These are phyloP conservation scores for Hoplostethus atlanticus DNA, from an alignment of 2,797 vertebrate species.

Conservation along the genomic window DNA sequence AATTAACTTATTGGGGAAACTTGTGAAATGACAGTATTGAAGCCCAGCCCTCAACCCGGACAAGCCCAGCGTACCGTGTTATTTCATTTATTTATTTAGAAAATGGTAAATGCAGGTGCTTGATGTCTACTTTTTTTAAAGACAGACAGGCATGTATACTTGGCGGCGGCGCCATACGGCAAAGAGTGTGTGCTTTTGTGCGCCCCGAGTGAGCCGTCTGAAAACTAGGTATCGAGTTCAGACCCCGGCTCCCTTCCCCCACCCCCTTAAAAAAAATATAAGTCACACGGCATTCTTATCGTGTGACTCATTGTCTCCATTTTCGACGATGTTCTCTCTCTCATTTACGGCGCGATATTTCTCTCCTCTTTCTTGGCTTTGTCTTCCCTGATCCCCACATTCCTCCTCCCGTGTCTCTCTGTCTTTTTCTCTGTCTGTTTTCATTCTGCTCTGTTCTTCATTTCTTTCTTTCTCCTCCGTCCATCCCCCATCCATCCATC, in stretches of 20 bases:
- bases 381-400: slow-evolving; percentile 63
- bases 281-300: slow-evolving; percentile 82
- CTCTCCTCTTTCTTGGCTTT: slow-evolving; percentile 57
- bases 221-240: slow-evolving; percentile 72
- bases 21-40: slow-evolving; percentile 34
- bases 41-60: slow-evolving; percentile 3
- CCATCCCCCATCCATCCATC: slow-evolving; percentile 45
- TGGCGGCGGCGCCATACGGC: slow-evolving; percentile 41
- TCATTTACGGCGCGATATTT: slow-evolving; percentile 52
- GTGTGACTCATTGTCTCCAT: slow-evolving; percentile 82
- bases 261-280: slow-evolving; percentile 75
- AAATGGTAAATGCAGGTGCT: neutral
- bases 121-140: slow-evolving; percentile 10
- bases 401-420: slow-evolving; percentile 52
- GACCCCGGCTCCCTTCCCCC: slow-evolving; percentile 54
- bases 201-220: slow-evolving; percentile 17
- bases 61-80: neutral
- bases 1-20: slow-evolving; percentile 68
- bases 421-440: slow-evolving; percentile 49
- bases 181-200: slow-evolving; percentile 1
- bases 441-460: slow-evolving; percentile 54
- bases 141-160: slow-evolving; percentile 20
- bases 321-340: slow-evolving; percentile 35
- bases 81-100: slow-evolving; percentile 27
- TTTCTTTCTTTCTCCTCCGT: slow-evolving; percentile 41